These are phyloP conservation scores for Cephalotes varians DNA, from an alignment of 2,888 invertebrate genomes.

Conservation along the genomic window DNA sequence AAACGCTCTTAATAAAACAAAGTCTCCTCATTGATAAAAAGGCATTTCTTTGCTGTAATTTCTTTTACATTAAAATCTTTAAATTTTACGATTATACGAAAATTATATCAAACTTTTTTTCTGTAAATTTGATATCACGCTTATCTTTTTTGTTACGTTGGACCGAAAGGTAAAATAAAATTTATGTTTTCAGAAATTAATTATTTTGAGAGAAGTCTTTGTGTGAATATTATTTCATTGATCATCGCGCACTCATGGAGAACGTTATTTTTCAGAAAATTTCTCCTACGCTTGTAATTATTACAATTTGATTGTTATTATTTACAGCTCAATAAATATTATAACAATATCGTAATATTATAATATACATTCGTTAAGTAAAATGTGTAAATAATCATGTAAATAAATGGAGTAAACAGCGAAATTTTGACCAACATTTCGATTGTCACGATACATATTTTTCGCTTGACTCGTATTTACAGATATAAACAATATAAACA, in stretches of 20 bases:
- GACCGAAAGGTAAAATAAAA: background rate
- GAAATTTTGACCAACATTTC: background rate
- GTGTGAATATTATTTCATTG: conserved; percentile 2
- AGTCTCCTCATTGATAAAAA: background rate
- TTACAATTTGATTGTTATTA: background rate
- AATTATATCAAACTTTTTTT: background rate
- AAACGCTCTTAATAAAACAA: background rate
- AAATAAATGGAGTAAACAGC: background rate
- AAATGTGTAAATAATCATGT: background rate
- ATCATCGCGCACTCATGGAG: background rate
- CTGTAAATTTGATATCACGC: background rate
- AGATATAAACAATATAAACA: background rate
- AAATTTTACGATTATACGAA: background rate
- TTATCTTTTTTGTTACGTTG: background rate
- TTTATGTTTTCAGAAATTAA: background rate
- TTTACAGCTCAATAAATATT: background rate
- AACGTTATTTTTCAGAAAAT: background rate
- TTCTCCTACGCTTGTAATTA: background rate
- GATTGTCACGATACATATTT: background rate
- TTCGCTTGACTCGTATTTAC: background rate
- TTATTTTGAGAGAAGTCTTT: background rate
- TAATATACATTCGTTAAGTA: background rate
- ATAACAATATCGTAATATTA: background rate
- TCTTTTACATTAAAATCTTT: background rate
- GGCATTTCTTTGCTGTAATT: background rate